Evolutionary conservation across 2,888 invertebrate genomes (phyloP), one percentile per base, ranked within the genome.

Genomic region (Nezara viridula): DNA sequence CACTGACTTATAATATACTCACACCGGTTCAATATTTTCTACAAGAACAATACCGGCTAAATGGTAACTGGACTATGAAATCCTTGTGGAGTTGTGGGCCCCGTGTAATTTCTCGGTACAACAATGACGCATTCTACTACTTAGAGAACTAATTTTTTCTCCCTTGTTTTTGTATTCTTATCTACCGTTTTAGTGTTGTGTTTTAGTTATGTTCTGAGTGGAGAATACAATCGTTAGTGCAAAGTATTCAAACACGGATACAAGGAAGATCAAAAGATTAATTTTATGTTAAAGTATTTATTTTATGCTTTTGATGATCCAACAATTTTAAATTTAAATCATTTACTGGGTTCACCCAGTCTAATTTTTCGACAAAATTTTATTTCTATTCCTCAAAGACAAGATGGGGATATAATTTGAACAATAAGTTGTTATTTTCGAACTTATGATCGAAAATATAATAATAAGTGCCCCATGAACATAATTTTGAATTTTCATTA

Each of bases 1-100:
- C 44, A 24, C 14, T 14, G 44, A 40, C 81, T 81, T 81, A 81
- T 44, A 81, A 81, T 81, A 81, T 44, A 81, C 44, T n/a, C 81
- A 44, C n/a, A 81, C 19, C 40, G 37, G 44, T 44, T 81, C 81
- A 81, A 81, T 81, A 81, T 81, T 81, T 81, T 81, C 44, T n/a
- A 81, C 81, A 81, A 44, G 81, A 81, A 81, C 81, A 81, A 81
- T 81, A 81, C 81, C n/a, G n/a, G 14, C 81, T 81, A 81, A 81
- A 44, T 81, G 44, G 44, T 2, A 81, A 81, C 44, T 81, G 81
- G 81, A n/a, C 44, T 81, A 81, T 81, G 81, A 81, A 81, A 81
- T 81, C 21, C n/a, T 44, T n/a, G 10, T 14, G 14, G 60, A 2
- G 10, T 12, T 77, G 44, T 44, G 21, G 77, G 77, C 7, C 19